Base-by-base conservation (phyloP, 2,797 vertebrate genomes). In the Periophthalmus magnuspinnatus region DNA sequence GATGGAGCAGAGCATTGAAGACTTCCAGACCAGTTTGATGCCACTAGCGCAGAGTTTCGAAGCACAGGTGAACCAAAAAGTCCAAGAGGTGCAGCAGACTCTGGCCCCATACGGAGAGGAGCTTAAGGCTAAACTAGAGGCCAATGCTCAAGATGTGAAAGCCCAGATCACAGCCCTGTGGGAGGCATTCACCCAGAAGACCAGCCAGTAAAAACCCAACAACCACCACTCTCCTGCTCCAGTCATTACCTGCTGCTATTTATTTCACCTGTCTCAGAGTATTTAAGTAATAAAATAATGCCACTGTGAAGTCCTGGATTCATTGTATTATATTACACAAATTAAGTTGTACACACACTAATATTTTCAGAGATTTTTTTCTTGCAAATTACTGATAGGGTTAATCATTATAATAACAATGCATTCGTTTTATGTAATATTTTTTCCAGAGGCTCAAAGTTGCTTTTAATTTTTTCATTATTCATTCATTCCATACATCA, bases 1-100 rank as follows among this genome's bases (percentile, higher is more conserved):
- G 78, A 52, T 94, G 68, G 84, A 92, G n/a, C 79, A 88, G 48
- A 84, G 85, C 41, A 36, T 94, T 56, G 78, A 90, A 34, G 84
- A 90, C n/a, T 90, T 93, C 36, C 84, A 91, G 78, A 87, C 38
- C 34, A 88, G 45, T 75, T 71, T 89, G 66, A 48, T 66, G 47
- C 91, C 87, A 45, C 55, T 91, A 75, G 71, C 81, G 22, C 73
- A 90, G 75, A 82, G 34, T 67, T 83, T 92, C 13, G 82, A 91
- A 60, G 48, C 13, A 45, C 81, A 91, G 84, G 57, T 93, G 59
- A 69, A 28, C 56, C 74, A 89, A 74, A 89, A 74, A 17, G 83
- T 67, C 67, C 80, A 85, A 85, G 87, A 80, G 75, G 63, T 93
- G 64, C 90, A 92, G 86, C 80, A 90, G 75, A 91, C 68, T 41